Evolutionary conservation across 2,888 invertebrate species (phyloP), one percentile per base, ranked within the genome.

Genomic region (Lepidocyrtoides sp.): DNA sequence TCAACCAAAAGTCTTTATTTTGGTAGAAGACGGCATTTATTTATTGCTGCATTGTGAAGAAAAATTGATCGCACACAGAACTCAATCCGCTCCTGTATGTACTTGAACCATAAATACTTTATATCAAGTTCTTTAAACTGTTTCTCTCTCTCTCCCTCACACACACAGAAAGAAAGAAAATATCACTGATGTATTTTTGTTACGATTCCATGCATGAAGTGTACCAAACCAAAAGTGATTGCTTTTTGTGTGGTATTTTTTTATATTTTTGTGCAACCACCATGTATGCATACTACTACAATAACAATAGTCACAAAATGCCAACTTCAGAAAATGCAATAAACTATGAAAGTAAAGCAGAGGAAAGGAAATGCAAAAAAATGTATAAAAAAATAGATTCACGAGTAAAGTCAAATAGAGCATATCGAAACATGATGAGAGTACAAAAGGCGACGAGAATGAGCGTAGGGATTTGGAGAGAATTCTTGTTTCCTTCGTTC

Each of bases 351-450:
- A 32, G 51, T 29, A 79, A 29, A 54, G 29, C 23, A 41, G 23
- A 72, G 72, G 23, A 72, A 66, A n/a, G n/a, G n/a, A 69, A 72
- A 72, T 72, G 44, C 72, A 72, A 23, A 72, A 72, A 36, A 41
- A n/a, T n/a, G n/a, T n/a, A n/a, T n/a, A 23, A 72, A 69, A 72
- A 44, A 72, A 44, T 72, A 23, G 72, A 72, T 44, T 44, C 72
- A 72, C 44, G 0, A 41, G 83, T 84, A 32, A 84, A 69, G 44
- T 84, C 83, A 84, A 84, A 84, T 84, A 84, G 83, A 84, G 83
- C 83, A 84, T 69, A 84, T 84, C 83, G 83, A 69, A 84, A 69
- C 66, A 66, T 84, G 83, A 84, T 84, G 69, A 69, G 85, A 75
- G 36, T 72, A 72, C 72, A 72, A 44, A 72, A 44, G 23, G 17